Base-by-base conservation (phyloP, 2,797 vertebrate species). In the Aulostomus chinensis region DNA sequence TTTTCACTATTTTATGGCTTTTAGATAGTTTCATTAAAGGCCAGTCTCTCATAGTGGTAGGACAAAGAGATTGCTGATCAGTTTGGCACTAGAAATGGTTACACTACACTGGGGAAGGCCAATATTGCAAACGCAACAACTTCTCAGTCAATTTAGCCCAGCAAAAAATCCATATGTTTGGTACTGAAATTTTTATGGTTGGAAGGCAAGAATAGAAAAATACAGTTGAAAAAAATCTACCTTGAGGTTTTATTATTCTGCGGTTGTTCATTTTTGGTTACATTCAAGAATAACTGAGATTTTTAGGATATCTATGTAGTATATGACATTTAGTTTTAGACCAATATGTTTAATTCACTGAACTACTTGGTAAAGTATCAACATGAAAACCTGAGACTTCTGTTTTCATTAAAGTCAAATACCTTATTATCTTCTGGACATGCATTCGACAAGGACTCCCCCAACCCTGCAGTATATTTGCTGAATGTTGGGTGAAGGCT, bases 81-180 rank as follows among this genome's bases (percentile, higher is more conserved):
- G 75, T 89, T 89, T 88, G 88, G 90, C 58, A 42, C 56, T 39
- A 55, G 61, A 75, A 80, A 78, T 68, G 89, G 93, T 93, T 94
- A 89, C 90, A 89, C 85, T 89, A 88, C 93, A 90, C 90, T 90
- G 89, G 87, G 84, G 88, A 74, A 85, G 86, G 89, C 92, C 90
- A 74, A 92, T 96, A 94, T 90, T 94, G 94, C 93, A 93, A 93
- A 83, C 82, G 89, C 93, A 92, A 95, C 94, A 95, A 94, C 92
- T 94, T 95, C 91, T 94, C 93, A 93, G 91, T 94, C 94, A 94
- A 92, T 94, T 94, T 91, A 93, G 89, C 86, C 84, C 89, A 89
- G 90, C 81, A 83, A 90, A 87, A 93, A 95, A 95, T 94, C 93
- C 90, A 94, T 94, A 92, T 78, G 74, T 89, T 88, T 88, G 83